Evolutionary conservation across 1,140 invertebrate species (phyloP).

Genomic region (Brachionus plicatilis): DNA sequence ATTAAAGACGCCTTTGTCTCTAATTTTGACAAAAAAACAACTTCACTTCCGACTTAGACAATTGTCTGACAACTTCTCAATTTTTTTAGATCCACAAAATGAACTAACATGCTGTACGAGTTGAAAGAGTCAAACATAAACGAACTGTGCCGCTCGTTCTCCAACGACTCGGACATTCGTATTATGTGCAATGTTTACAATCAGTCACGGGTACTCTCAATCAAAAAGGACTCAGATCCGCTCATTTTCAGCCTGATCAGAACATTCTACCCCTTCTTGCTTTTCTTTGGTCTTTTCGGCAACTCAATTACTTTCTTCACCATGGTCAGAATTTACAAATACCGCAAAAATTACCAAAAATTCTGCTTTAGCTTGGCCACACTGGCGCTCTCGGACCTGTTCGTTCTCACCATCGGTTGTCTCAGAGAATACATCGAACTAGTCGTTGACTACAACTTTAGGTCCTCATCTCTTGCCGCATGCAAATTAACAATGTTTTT

Average conservation of each 20-base stretch:
- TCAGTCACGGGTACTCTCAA: background rate
- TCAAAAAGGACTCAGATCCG: background rate
- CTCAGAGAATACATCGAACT: conserved; percentile 16
- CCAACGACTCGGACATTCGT: conserved; percentile 13
- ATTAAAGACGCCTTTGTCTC: background rate
- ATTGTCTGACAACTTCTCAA: background rate
- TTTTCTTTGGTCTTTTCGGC: background rate
- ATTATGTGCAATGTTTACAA: background rate
- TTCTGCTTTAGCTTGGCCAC: conserved; percentile 4
- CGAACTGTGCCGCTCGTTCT: background rate
- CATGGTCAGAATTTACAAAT: conserved; percentile 2
- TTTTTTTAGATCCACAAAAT: background rate
- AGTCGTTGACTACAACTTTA: background rate
- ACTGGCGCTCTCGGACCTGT: background rate
- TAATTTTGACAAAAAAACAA: no score
- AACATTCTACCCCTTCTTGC: conserved; percentile 10
- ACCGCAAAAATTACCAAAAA: conserved; percentile 4
- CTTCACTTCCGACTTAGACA: background rate
- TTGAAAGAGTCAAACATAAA: background rate
- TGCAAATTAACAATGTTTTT: conserved; percentile 5
- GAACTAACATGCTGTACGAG: background rate
- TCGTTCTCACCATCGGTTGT: background rate
- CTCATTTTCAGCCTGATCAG: background rate
- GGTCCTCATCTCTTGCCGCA: background rate
- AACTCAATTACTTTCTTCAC: conserved; percentile 7